Evolutionary conservation across 2,797 vertebrate genomes (phyloP).

Genomic region (Alfaro cultratus): DNA sequence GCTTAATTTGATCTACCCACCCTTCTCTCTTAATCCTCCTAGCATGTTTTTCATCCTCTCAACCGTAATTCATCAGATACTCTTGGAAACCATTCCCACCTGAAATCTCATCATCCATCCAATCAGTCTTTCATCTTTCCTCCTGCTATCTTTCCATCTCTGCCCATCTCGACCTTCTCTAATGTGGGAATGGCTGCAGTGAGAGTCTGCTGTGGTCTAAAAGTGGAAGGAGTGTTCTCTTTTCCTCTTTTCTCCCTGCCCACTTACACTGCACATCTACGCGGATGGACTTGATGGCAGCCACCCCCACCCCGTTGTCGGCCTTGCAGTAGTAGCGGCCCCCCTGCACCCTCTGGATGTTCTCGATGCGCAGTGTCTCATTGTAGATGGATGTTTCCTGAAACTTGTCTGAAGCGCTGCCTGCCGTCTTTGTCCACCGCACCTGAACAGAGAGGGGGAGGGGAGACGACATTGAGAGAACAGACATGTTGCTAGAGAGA

Average conservation of each 20-base stretch:
- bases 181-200: conserved; percentile 70
- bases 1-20: conserved; percentile 42
- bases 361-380: conserved; percentile 92
- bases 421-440: conserved; percentile 97
- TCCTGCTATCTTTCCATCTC: conserved; percentile 60
- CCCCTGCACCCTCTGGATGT: conserved; percentile 93
- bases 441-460: conserved; percentile 78
- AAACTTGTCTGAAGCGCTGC: conserved; percentile 97
- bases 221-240: conserved; percentile 71
- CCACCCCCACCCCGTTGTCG: conserved; percentile 97
- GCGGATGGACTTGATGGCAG: conserved; percentile 99
- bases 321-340: conserved; percentile 99
- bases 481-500: conserved; percentile 23
- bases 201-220: conserved; percentile 66
- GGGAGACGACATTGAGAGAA: conserved; percentile 24
- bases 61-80: conserved; percentile 73
- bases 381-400: conserved; percentile 98
- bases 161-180: conserved; percentile 43
- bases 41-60: conserved; percentile 54
- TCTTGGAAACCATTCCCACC: conserved; percentile 80
- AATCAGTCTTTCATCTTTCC: conserved; percentile 72
- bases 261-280: conserved; percentile 99
- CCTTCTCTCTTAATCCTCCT: conserved; percentile 31
- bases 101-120: conserved; percentile 65
- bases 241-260: conserved; percentile 52